These are phyloP conservation scores for Dicrurus megarhynchus DNA, from an alignment of 2,113 vertebrate genomes.

Conservation along the genomic window DNA sequence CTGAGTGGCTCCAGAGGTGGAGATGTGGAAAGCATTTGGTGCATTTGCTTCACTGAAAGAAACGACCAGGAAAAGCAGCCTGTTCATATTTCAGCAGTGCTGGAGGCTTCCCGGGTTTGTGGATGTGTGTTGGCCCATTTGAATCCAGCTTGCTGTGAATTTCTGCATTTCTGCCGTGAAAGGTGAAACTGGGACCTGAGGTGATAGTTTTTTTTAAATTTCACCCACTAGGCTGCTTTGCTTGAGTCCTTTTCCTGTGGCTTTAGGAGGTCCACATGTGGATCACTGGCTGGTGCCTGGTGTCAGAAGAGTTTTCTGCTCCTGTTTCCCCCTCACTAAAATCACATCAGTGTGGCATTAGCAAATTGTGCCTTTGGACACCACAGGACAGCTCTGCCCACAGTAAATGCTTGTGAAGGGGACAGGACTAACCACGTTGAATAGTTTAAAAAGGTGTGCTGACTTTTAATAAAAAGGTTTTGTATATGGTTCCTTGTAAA, in stretches of 20 bases:
- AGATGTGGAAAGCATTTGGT: neutral
- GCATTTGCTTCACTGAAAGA: neutral
- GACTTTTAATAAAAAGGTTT: neutral
- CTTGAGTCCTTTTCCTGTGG: neutral
- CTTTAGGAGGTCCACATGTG: neutral
- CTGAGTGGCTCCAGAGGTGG: fast-evolving
- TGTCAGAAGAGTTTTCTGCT: neutral
- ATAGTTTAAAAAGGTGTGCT: neutral
- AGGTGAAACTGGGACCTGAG: neutral
- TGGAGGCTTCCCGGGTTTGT: neutral
- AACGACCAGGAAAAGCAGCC: neutral
- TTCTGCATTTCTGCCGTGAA: neutral
- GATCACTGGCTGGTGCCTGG: neutral
- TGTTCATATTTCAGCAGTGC: neutral
- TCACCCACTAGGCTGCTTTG: neutral
- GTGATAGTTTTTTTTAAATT: neutral
- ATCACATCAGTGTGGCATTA: neutral
- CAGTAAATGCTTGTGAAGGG: neutral
- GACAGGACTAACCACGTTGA: neutral
- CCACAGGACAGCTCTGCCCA: fast-evolving
- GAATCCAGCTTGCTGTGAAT: neutral
- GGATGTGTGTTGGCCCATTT: neutral
- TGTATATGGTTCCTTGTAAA: neutral
- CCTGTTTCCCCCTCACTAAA: neutral
- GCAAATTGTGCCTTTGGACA: neutral